These are phyloP conservation scores for Sturmia bella DNA, from an alignment of 2,888 invertebrate genomes.

Conservation along the genomic window DNA sequence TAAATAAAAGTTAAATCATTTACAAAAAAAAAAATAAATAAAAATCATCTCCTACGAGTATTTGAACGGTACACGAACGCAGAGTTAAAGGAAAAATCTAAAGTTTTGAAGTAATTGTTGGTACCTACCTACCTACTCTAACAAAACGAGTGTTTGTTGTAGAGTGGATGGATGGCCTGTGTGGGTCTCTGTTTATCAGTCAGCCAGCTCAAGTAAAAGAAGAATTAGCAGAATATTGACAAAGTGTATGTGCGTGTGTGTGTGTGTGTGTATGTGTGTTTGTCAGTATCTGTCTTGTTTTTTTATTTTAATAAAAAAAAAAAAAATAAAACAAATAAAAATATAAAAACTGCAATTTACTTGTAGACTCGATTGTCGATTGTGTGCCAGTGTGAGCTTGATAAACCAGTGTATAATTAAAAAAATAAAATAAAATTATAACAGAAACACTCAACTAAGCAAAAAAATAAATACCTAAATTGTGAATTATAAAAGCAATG, in stretches of 20 bases:
- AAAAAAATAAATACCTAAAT: not conserved
- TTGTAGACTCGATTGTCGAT: constrained; percentile 15
- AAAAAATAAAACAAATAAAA: not conserved
- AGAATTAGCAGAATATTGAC: constrained; percentile 36
- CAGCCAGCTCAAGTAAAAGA: constrained; percentile 28
- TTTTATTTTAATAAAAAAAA: constrained; percentile 41
- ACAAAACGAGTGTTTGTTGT: constrained; percentile 36
- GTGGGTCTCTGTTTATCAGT: constrained; percentile 36
- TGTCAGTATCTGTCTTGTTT: constrained; percentile 29
- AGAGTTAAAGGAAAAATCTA: constrained; percentile 26
- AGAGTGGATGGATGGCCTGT: constrained; percentile 26
- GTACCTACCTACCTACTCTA: no score
- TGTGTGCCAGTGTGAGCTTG: constrained; percentile 22
- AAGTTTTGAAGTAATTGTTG: constrained; percentile 48
- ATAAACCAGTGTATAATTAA: constrained; percentile 22
- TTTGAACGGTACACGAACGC: constrained; percentile 40
- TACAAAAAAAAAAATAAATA: constrained; percentile 19
- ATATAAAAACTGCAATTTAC: constrained; percentile 43
- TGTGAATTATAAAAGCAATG: constrained; percentile 15
- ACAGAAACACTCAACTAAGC: not conserved
- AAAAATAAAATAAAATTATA: constrained; percentile 11
- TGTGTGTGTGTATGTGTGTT: constrained; percentile 17
- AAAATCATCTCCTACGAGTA: constrained; percentile 22
- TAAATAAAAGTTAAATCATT: no score
- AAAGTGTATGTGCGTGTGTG: constrained; percentile 17